These are phyloP conservation scores for Noctua fimbriata DNA, from an alignment of 2,888 invertebrate species.

Conservation along the genomic window DNA sequence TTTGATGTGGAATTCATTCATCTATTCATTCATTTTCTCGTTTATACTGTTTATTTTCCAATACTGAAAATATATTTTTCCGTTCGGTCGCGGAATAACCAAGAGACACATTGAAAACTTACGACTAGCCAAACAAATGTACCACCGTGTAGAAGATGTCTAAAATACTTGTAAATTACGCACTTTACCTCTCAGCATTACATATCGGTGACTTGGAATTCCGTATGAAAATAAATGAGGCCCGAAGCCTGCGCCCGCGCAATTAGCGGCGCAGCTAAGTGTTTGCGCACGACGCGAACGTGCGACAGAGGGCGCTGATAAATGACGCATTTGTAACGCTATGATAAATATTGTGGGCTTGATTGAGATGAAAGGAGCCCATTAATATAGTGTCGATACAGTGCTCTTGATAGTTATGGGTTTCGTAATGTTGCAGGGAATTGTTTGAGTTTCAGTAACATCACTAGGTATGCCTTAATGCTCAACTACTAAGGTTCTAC, in stretches of 20 bases:
- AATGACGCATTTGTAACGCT: constrained; percentile 59
- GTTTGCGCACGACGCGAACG: constrained; percentile 66
- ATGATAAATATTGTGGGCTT: constrained; percentile 62
- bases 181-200: constrained; percentile 52
- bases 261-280: constrained; percentile 68
- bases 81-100: background rate
- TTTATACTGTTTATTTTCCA: background rate
- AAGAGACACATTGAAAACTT: background rate
- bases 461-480: background rate
- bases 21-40: no score
- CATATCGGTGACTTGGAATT: constrained; percentile 64
- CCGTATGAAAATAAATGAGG: constrained; percentile 66
- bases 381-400: constrained; percentile 60
- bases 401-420: constrained; percentile 19
- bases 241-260: constrained; percentile 59
- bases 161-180: constrained; percentile 62
- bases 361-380: constrained; percentile 57
- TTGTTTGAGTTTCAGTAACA: constrained; percentile 10
- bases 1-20: background rate
- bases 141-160: constrained; percentile 47
- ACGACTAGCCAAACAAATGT: background rate
- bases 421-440: constrained; percentile 32
- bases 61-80: background rate
- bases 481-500: background rate
- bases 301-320: constrained; percentile 62